These are phyloP conservation scores for Cetonia aurata DNA, from an alignment of 2,888 invertebrate genomes.

Conservation along the genomic window DNA sequence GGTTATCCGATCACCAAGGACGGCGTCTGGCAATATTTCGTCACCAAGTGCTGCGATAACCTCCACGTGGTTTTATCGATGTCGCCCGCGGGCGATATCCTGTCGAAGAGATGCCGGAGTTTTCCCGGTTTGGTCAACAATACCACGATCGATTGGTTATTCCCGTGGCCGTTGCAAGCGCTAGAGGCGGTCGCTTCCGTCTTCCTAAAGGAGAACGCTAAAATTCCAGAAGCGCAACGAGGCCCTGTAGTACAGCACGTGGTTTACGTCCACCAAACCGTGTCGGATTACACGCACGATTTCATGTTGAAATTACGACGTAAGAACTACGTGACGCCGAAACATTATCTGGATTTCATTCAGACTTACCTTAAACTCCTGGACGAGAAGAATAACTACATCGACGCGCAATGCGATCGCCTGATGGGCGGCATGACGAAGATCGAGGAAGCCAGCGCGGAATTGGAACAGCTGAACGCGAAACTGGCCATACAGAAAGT, in stretches of 20 bases:
- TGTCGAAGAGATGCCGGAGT: constrained; percentile 87
- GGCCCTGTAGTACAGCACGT: constrained; percentile 84
- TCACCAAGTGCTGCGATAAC: constrained; percentile 82
- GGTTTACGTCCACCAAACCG: constrained; percentile 86
- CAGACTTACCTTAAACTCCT: constrained; percentile 82
- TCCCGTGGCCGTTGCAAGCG: constrained; percentile 94
- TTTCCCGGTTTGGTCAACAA: constrained; percentile 94
- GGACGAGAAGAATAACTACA: constrained; percentile 77
- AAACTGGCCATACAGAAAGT: constrained; percentile 86
- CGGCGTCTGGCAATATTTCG: constrained; percentile 88
- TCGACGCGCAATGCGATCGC: constrained; percentile 76
- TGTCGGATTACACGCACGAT: constrained; percentile 78
- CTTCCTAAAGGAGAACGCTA: constrained; percentile 77
- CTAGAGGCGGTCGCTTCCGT: constrained; percentile 88
- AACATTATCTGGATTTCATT: constrained; percentile 91
- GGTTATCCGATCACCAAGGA: constrained; percentile 84
- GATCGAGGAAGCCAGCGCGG: constrained; percentile 88
- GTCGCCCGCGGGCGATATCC: constrained; percentile 87
- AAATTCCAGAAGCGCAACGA: constrained; percentile 65
- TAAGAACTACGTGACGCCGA: constrained; percentile 91
- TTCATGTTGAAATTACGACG: constrained; percentile 81
- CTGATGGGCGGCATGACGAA: constrained; percentile 80
- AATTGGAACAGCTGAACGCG: constrained; percentile 83
- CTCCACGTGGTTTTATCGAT: constrained; percentile 92
- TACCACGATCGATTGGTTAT: constrained; percentile 94